A percentile compares a stretch with the other conserved stretches of the same genome.
These are phyloP conservation scores for Anser brachyrhynchus DNA, from an alignment of 2,113 vertebrate species.

Conservation along the genomic window DNA sequence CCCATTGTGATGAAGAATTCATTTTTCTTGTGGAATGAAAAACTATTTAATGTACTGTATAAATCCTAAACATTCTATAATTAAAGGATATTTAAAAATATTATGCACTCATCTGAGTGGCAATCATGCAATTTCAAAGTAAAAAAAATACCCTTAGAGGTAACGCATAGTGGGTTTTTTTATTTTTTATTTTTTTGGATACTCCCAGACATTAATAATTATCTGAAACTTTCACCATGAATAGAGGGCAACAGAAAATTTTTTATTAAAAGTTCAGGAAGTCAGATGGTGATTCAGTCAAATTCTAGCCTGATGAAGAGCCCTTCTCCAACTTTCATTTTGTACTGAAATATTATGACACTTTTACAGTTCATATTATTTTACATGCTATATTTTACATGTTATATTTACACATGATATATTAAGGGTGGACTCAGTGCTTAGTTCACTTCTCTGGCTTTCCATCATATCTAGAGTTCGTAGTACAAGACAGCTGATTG, in stretches of 20 bases:
- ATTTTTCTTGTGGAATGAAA: slow-evolving; percentile 56
- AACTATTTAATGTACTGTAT: slow-evolving; percentile 61
- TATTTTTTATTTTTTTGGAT: not conserved
- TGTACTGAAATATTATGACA: not conserved
- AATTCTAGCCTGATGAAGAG: not conserved
- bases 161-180: not conserved
- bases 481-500: not conserved
- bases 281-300: not conserved
- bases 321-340: not conserved
- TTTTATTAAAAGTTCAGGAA: not conserved
- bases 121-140: not conserved
- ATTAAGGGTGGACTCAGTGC: not conserved
- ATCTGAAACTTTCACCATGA: not conserved
- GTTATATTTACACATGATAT: not conserved
- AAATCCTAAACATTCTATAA: slow-evolving; percentile 38
- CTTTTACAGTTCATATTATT: not conserved
- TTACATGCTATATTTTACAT: too few relatives aligned
- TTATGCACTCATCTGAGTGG: not conserved
- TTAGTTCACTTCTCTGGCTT: not conserved
- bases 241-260: not conserved
- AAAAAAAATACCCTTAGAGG: not conserved
- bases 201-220: not conserved
- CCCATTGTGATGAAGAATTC: slow-evolving; percentile 64
- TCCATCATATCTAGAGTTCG: not conserved
- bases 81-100: slow-evolving; percentile 16